Percentiles rank a stretch among this genome's conserved stretches.
Evolutionary conservation across 1,140 invertebrate genomes (phyloP).

Genomic region (Drosophila carrolli): DNA sequence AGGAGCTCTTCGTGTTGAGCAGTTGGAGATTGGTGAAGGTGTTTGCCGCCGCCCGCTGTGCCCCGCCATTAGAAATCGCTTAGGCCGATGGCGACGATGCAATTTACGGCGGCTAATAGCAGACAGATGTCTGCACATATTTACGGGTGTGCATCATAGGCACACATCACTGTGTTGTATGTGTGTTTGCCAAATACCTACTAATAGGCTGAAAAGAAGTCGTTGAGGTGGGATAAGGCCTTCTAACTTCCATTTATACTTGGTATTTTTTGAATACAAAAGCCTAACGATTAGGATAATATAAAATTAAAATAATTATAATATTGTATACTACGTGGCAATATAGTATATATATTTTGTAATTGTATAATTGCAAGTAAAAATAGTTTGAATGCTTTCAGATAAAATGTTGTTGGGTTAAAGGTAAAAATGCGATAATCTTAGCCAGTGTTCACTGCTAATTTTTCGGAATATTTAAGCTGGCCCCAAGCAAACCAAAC

Average conservation of each 20-base stretch:
- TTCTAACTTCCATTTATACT: background rate
- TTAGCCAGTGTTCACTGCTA: too few species aligned
- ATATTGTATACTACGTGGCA: too few species aligned
- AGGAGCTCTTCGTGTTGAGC: background rate
- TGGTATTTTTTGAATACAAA: too few species aligned
- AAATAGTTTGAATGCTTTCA: too few species aligned
- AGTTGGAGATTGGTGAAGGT: conserved; percentile 14
- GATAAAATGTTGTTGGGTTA: too few species aligned
- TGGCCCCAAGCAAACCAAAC: background rate
- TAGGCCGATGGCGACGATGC: conserved; percentile 66
- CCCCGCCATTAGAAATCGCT: conserved; percentile 77
- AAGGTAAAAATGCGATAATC: too few species aligned
- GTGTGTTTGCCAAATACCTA: conserved; percentile 1
- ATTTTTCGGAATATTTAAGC: conserved; percentile 2
- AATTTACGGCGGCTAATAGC: conserved; percentile 59
- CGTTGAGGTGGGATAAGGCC: too few species aligned
- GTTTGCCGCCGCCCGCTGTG: conserved; percentile 23
- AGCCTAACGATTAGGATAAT: too few species aligned
- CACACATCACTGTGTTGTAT: conserved; percentile 6
- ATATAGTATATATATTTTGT: too few species aligned
- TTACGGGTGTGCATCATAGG: background rate
- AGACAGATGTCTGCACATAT: conserved; percentile 27
- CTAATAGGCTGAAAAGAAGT: background rate
- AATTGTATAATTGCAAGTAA: too few species aligned
- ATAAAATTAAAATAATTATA: too few species aligned